These are phyloP conservation scores for Cataglyphis hispanica DNA, from an alignment of 1,140 invertebrate genomes.

Conservation along the genomic window DNA sequence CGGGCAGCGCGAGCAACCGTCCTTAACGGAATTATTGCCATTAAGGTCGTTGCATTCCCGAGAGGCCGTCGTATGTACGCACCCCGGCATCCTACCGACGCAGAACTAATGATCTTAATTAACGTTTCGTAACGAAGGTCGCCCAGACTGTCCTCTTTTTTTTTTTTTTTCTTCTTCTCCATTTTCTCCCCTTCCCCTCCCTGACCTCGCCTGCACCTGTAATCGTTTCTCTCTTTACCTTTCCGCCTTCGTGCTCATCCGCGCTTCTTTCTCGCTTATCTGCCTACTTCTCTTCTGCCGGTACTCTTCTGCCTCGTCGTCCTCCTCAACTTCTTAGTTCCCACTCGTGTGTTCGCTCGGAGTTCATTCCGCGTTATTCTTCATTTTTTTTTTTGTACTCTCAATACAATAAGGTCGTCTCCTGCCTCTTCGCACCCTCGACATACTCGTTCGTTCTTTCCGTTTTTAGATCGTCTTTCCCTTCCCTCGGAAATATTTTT, in stretches of 20 bases:
- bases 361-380: slow-evolving; percentile 42
- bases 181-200: slow-evolving; percentile 5
- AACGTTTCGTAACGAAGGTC: slow-evolving; percentile 84
- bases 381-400: slow-evolving; percentile 42
- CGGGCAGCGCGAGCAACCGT: slow-evolving; percentile 69
- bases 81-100: slow-evolving; percentile 79
- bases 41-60: slow-evolving; percentile 80
- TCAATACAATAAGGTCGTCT: slow-evolving; percentile 26
- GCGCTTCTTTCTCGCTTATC: slow-evolving; percentile 19
- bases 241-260: slow-evolving; percentile 42
- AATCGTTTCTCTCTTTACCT: slow-evolving; percentile 35
- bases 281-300: slow-evolving; percentile 6
- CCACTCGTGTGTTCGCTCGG: slow-evolving; percentile 42
- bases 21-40: slow-evolving; percentile 81
- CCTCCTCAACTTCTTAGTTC: slow-evolving; percentile 41
- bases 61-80: slow-evolving; percentile 78
- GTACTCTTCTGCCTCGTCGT: slow-evolving; percentile 32
- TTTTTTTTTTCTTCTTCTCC: slow-evolving; percentile 49
- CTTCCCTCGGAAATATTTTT: slow-evolving; percentile 27
- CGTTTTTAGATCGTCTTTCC: slow-evolving; percentile 50
- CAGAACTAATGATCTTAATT: slow-evolving; percentile 85
- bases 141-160: slow-evolving; percentile 65
- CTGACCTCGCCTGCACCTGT: neutral
- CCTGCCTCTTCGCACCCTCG: slow-evolving; percentile 30
- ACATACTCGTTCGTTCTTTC: neutral